Evolutionary conservation across 2,797 vertebrate genomes (phyloP).

Genomic region (Sphaeramia orbicularis): DNA sequence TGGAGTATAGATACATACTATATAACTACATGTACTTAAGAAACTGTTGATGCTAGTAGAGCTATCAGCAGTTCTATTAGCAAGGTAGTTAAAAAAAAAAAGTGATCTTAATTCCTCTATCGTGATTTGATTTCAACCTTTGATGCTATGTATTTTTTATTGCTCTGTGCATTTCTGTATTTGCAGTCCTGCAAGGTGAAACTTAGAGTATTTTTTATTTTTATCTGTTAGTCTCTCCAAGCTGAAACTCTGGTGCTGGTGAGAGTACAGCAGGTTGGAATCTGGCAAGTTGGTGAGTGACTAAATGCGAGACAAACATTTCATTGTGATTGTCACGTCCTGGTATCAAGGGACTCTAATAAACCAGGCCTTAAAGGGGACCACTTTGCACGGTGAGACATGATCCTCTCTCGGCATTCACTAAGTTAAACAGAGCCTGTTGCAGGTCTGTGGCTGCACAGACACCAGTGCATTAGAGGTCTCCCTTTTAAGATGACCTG

Average conservation of each 20-base stretch:
- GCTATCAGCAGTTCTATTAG: slow-evolving; percentile 83
- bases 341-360: slow-evolving; percentile 74
- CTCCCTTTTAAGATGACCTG: slow-evolving; percentile 61
- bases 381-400: slow-evolving; percentile 45
- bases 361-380: slow-evolving; percentile 62
- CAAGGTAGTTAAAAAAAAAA: slow-evolving; percentile 81
- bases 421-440: slow-evolving; percentile 38
- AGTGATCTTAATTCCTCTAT: slow-evolving; percentile 86
- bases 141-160: slow-evolving; percentile 85
- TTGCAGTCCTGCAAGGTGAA: slow-evolving; percentile 84
- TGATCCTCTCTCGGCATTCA: slow-evolving; percentile 38
- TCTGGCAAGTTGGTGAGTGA: slow-evolving; percentile 32
- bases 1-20: slow-evolving; percentile 81
- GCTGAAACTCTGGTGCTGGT: slow-evolving; percentile 80
- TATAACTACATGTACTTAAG: slow-evolving; percentile 86
- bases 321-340: slow-evolving; percentile 69
- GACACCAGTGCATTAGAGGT: slow-evolving; percentile 43
- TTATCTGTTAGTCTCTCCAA: slow-evolving; percentile 72
- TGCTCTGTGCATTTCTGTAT: slow-evolving; percentile 86
- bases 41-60: slow-evolving; percentile 80
- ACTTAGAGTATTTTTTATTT: slow-evolving; percentile 82
- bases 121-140: slow-evolving; percentile 82
- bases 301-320: slow-evolving; percentile 52
- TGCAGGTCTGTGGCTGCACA: slow-evolving; percentile 48
- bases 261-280: slow-evolving; percentile 50